Evolutionary conservation across 92 coral and sea anemone species (phyloP), one percentile per base, ranked within the genome.

Genomic region (Porites cylindrica): DNA sequence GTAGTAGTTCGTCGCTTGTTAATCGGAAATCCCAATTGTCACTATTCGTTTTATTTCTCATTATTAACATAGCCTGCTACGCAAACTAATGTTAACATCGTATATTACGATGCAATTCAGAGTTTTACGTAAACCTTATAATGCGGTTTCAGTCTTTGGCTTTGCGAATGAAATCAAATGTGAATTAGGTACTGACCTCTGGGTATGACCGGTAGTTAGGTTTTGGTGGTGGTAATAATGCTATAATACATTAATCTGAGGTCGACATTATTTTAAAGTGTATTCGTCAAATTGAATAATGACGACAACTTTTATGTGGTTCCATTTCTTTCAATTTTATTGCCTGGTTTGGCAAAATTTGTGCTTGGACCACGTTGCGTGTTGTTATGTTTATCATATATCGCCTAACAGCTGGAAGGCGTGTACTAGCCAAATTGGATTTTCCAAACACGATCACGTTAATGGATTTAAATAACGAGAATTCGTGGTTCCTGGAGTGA

Each of bases 341-440:
- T 38, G 47, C 47, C 47, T 38, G 47, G 47, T 38, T 38, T 38
- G 47, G 47, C 47, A 38, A 38, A 38, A 38, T 62, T 3, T 7
- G 4, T 16, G n/a, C n/a, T n/a, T 62, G 17, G 19, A 4, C 66
- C 51, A 59, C 11, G 21, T 76, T 26, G 1, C 60, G 68, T 73
- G 60, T 73, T 51, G 80, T 20, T 58, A 24, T 26, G 26, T 17
- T 60, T 14, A 13, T 62, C 32, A 26, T 21, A 29, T 5, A 11
- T 23, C 10, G 58, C 62, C 0, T 19, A 19, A n/a, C 8, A 51
- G 38, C 10, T 4, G 9, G 29, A 13, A 77, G 70, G 81, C 81
- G 56, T 70, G 18, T 32, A 38, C 54, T 53, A 32, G 16, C 66
- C 56, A 66, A 79, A 66, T 65, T 79, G 47, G 83, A 79, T 79